Conservation (phyloP, 2,888 invertebrate genomes). For the Limnephilus marmoratus region DNA sequence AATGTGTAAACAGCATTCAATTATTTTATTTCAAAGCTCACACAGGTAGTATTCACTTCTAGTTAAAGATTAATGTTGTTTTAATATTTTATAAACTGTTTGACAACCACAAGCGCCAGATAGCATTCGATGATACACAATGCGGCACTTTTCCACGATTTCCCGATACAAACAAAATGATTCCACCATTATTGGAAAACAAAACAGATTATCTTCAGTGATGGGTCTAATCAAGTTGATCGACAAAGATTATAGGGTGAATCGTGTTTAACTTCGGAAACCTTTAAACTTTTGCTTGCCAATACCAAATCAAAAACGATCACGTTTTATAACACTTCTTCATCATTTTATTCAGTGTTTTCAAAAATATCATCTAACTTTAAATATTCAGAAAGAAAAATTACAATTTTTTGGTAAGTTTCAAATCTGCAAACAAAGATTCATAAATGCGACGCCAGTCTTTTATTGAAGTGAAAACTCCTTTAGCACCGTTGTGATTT, state of each 20-base stretch:
- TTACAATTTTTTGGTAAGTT: no score
- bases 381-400: no score
- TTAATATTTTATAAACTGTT: background rate
- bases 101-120: conserved; percentile 6
- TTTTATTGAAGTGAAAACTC: no score
- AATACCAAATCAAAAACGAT: background rate
- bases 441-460: no score
- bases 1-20: background rate
- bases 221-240: conserved; percentile 54
- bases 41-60: background rate
- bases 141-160: conserved; percentile 59
- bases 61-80: background rate
- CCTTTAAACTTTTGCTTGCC: conserved; percentile 13
- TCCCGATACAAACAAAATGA: conserved; percentile 56
- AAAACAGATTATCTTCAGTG: conserved; percentile 59
- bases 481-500: no score
- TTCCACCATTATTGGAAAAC: conserved; percentile 58
- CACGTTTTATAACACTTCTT: background rate
- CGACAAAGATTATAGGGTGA: conserved; percentile 45
- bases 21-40: background rate
- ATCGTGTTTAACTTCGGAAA: background rate
- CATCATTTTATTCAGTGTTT: background rate
- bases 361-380: background rate
- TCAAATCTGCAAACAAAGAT: no score
- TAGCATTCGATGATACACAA: conserved; percentile 54